Conservation (phyloP, 2,113 vertebrate species). For the Diadophis punctatus region DNA sequence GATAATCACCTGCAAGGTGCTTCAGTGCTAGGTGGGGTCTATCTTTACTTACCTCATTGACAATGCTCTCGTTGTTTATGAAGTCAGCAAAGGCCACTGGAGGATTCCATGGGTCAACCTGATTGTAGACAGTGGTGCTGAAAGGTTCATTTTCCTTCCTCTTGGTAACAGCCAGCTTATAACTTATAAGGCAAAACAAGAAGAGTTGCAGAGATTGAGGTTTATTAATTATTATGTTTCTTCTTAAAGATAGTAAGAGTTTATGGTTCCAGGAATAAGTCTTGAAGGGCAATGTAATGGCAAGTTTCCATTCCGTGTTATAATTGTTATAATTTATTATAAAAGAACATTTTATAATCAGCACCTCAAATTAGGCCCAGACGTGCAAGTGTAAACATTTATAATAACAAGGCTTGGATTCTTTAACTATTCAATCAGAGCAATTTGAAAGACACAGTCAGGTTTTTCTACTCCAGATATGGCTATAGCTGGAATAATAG, state of each 20-base stretch:
- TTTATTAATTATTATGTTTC: neutral
- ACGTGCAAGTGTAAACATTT: neutral
- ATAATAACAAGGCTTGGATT: neutral
- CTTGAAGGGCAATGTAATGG: neutral
- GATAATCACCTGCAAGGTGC: too few relatives aligned
- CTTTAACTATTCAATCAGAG: neutral
- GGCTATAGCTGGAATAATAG: neutral
- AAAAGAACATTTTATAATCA: neutral
- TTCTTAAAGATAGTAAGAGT: neutral
- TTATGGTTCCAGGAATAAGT: neutral
- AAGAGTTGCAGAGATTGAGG: neutral
- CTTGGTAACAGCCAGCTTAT: conserved; percentile 85
- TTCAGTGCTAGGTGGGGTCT: too few relatives aligned
- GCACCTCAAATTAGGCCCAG: neutral
- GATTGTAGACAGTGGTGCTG: conserved; percentile 84
- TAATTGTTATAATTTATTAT: neutral
- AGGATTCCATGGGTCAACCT: conserved; percentile 82
- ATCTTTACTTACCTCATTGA: conserved; percentile 70
- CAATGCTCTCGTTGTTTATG: conserved; percentile 83
- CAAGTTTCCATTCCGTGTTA: neutral
- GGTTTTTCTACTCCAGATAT: neutral
- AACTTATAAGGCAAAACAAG: conserved; percentile 64
- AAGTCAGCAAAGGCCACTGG: conserved; percentile 79
- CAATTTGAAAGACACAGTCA: neutral
- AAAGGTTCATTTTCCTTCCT: conserved; percentile 81